phyloP scores from a whole-genome alignment of 2,888 invertebrate genomes.

The Pollenia amentaria region DNA sequence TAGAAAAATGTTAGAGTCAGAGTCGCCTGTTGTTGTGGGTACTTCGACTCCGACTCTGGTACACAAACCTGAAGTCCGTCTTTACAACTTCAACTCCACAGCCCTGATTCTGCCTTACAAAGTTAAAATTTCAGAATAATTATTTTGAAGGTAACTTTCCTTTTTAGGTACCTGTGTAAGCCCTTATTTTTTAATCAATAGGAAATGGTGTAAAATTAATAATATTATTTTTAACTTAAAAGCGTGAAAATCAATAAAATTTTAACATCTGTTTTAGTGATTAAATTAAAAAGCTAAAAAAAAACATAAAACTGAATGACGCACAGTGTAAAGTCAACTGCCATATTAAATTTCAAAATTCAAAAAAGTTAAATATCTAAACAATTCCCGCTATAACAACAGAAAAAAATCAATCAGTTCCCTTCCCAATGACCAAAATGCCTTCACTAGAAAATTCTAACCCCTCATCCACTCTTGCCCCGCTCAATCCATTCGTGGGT shows the following conservation, averaged over 20 bases:
- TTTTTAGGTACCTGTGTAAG: too few species aligned
- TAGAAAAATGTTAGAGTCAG: too few species aligned
- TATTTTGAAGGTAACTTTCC: too few species aligned
- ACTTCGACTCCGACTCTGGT: too few species aligned
- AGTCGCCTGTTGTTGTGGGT: too few species aligned
- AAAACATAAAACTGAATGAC: neutral
- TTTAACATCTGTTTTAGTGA: conserved; percentile 8
- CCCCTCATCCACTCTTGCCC: neutral
- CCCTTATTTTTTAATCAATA: too few species aligned
- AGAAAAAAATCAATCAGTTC: neutral
- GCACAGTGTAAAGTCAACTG: too few species aligned
- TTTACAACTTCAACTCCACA: too few species aligned
- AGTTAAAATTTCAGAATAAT: too few species aligned
- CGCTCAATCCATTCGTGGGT: neutral
- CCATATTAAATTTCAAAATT: neutral
- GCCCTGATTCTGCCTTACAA: fast-evolving
- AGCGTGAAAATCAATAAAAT: conserved; percentile 28
- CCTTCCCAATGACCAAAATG: conserved; percentile 1
- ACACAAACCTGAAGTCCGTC: too few species aligned
- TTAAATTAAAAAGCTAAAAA: neutral
- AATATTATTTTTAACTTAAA: neutral
- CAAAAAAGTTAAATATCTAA: neutral
- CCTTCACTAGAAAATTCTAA: conserved; percentile 13
- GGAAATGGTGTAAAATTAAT: conserved; percentile 42
- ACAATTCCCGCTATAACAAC: neutral